Conservation (phyloP, 2,113 vertebrate species). For the Peromyscus maniculatus region DNA sequence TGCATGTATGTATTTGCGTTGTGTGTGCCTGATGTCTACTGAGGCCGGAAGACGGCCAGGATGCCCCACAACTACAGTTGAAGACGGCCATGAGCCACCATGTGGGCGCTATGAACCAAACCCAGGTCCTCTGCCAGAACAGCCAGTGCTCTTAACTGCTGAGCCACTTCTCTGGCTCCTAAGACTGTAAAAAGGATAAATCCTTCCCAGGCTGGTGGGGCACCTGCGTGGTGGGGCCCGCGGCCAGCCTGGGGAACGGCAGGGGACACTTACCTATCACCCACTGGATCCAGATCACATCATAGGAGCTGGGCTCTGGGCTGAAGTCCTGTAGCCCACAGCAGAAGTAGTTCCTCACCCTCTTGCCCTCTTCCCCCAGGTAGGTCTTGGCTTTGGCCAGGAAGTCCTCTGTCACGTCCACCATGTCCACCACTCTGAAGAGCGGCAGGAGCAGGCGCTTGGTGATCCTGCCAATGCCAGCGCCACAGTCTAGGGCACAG, state of each 20-base stretch:
- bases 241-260: accelerated
- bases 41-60: neutral
- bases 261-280: slow-evolving; percentile 93
- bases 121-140: neutral
- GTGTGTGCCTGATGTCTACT: neutral
- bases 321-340: slow-evolving; percentile 96
- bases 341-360: slow-evolving; percentile 95
- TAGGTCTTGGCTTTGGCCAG: slow-evolving; percentile 94
- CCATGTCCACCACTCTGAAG: slow-evolving; percentile 95
- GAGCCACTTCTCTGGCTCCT: neutral
- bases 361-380: slow-evolving; percentile 93
- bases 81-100: neutral
- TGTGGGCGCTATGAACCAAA: neutral
- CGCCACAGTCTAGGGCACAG: slow-evolving; percentile 96
- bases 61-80: neutral
- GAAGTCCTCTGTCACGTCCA: slow-evolving; percentile 96
- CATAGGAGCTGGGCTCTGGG: slow-evolving; percentile 92
- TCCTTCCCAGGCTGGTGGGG: neutral
- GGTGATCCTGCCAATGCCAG: slow-evolving; percentile 96
- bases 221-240: neutral
- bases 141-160: neutral
- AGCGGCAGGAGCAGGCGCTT: slow-evolving; percentile 96
- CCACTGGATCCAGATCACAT: slow-evolving; percentile 99
- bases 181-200: neutral
- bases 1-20: neutral